phyloP scores from a whole-genome alignment of 37 sponge, comb jelly and placozoan species.

The Chondrosia reniformis region DNA sequence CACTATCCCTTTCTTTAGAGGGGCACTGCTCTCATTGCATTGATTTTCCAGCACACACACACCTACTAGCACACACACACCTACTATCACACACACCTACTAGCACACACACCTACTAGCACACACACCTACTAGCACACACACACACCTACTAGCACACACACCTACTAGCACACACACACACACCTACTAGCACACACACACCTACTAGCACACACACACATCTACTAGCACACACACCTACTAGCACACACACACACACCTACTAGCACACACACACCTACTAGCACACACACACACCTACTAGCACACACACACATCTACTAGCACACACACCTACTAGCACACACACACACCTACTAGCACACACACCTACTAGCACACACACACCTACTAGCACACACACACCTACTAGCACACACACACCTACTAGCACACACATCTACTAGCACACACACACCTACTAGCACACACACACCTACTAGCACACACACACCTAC shows the following conservation, averaged over 20 bases:
- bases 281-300: conserved; percentile 20
- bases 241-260: conserved; percentile 3
- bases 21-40: too few species aligned
- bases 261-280: not conserved
- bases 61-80: too few species aligned
- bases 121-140: too few species aligned
- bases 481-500: not conserved
- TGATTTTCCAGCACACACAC: too few species aligned
- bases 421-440: not conserved
- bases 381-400: conserved; percentile 16
- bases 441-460: not conserved
- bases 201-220: conserved; percentile 6
- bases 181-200: conserved; percentile 1
- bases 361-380: conserved; percentile 4
- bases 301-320: not conserved
- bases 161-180: conserved; percentile 7
- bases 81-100: too few species aligned
- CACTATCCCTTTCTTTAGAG: too few species aligned
- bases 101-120: too few species aligned
- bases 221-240: not conserved
- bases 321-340: conserved; percentile 15
- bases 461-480: not conserved
- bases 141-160: conserved; percentile 9
- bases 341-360: conserved; percentile 27
- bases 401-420: not conserved